Evolutionary conservation across 2,888 invertebrate species (phyloP), one percentile per base, ranked within the genome.

Genomic region (Clanis bilineata): DNA sequence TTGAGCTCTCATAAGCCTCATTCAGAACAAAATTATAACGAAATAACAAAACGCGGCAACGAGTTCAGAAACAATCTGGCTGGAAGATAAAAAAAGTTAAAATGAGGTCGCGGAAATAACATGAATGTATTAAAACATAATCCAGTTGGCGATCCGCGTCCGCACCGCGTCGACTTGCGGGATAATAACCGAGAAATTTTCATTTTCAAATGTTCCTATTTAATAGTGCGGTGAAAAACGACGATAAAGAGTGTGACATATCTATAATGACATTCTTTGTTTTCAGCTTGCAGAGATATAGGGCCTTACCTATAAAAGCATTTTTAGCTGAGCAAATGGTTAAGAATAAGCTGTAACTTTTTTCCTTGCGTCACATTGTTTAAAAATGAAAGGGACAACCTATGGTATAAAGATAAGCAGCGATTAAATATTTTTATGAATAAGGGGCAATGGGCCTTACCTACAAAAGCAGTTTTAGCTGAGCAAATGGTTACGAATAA

Each of bases 181-280:
- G 12, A 12, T 28, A 18, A 10, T 3, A 32, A 32, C 28, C 9
- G n/a, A 32, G 32, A 51, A 9, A 32, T 72, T 69, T 76, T 71
- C 73, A 74, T 76, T 28, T 21, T 71, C 67, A 71, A 71, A 76
- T 68, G 72, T 71, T 44, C 12, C 70, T 70, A 71, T 74, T 75
- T 72, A 73, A 78, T 74, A 77, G 65, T 64, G 68, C 68, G 63
- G 66, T 67, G 66, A 68, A 71, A 70, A 65, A 67, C 64, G 62
- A 68, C 62, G 64, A 60, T 62, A 60, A 47, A 68, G 71, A 64
- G 67, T 47, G 74, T 68, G 64, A 72, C 79, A 79, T 79, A 80
- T 80, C 81, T 78, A 76, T 74, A 82, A 78, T 80, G 70, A 83
- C 80, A 81, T 77, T 78, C 71, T 78, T 77, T 58, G 25, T n/a